Conservation (phyloP, 2,797 vertebrate species). For the Petrocephalus schoutedeni region DNA sequence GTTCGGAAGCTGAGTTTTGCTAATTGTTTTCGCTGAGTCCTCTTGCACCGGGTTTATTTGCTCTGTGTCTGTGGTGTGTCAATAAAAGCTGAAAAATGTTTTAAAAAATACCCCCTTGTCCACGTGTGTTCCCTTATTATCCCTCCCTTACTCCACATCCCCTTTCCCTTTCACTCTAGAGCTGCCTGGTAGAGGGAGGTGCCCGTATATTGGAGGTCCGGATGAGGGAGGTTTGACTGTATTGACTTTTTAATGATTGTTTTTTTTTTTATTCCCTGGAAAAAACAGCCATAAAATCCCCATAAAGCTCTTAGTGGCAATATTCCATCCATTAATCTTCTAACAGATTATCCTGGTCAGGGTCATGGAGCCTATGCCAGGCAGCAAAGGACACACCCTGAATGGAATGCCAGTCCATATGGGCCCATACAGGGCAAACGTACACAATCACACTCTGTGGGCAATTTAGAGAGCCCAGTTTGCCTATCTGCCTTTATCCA, state of each 20-base stretch:
- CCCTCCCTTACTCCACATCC: no score
- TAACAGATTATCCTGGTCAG: slow-evolving; percentile 2
- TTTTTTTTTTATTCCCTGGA: not conserved
- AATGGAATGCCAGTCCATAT: not conserved
- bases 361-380: not conserved
- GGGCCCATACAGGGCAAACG: not conserved
- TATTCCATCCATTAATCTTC: slow-evolving; percentile 12
- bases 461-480: not conserved
- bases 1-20: no score
- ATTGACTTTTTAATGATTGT: not conserved
- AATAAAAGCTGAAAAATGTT: no score
- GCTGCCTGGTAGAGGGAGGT: no score
- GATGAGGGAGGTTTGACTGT: no score
- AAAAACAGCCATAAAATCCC: not conserved
- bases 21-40: no score
- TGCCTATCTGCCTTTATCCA: not conserved
- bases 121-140: no score
- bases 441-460: not conserved
- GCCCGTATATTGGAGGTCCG: no score
- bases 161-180: no score
- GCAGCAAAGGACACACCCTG: not conserved
- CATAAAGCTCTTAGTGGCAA: slow-evolving; percentile 3
- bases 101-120: no score
- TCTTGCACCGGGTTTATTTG: no score
- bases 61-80: no score